These are phyloP conservation scores for Agrilus cyanescens DNA, from an alignment of 2,888 invertebrate species.

Conservation along the genomic window DNA sequence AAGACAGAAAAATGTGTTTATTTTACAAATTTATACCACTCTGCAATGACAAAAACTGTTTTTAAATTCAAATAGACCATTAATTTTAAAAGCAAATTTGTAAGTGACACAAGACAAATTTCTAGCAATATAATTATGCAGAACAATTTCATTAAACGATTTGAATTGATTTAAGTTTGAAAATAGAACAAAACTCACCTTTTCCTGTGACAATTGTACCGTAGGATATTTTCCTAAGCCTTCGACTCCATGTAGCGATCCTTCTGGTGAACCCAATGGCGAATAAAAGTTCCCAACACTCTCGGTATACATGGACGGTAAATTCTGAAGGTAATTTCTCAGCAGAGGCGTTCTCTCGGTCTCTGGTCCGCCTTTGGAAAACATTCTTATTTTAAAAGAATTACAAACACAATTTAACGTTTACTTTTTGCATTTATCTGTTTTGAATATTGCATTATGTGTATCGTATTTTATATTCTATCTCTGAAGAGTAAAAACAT, in stretches of 20 bases:
- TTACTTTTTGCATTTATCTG: too few species aligned
- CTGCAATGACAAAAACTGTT: too few species aligned
- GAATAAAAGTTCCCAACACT: conserved; percentile 63
- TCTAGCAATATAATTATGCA: neutral
- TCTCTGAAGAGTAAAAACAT: too few species aligned
- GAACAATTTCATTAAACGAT: neutral
- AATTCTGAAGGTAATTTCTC: conserved; percentile 32
- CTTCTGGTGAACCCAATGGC: conserved; percentile 55
- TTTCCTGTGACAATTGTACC: conserved; percentile 23
- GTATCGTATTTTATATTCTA: too few species aligned
- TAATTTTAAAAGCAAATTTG: conserved; percentile 6
- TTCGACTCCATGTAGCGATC: conserved; percentile 31
- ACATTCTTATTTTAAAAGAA: neutral
- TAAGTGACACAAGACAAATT: neutral
- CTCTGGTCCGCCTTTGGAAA: conserved; percentile 25
- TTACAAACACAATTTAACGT: neutral
- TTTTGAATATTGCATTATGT: too few species aligned
- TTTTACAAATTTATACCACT: too few species aligned
- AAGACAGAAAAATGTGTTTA: too few species aligned
- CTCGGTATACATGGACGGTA: conserved; percentile 44
- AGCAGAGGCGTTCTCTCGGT: conserved; percentile 40
- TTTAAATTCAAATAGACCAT: conserved; percentile 1
- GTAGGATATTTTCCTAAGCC: conserved; percentile 17
- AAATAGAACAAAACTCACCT: conserved; percentile 22
- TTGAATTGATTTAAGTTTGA: conserved; percentile 5